These are phyloP conservation scores for Craniophora ligustri DNA, from an alignment of 2,888 invertebrate genomes.

Conservation along the genomic window DNA sequence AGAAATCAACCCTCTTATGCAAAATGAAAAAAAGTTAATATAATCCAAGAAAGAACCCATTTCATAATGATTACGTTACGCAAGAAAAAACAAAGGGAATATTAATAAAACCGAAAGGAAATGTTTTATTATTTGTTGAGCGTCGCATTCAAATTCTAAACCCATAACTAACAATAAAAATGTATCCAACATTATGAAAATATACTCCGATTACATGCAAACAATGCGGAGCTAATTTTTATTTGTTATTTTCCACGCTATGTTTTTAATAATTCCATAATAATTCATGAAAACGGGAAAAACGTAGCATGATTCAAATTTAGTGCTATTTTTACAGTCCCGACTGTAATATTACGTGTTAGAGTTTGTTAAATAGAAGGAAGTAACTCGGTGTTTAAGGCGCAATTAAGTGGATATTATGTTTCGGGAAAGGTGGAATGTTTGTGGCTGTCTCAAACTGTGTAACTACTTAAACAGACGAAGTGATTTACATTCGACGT, in stretches of 20 bases:
- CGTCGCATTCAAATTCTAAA: conserved; percentile 27
- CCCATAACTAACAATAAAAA: conserved; percentile 42
- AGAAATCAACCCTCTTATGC: conserved; percentile 7
- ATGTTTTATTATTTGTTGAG: conserved; percentile 29
- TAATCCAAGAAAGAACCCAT: conserved; percentile 4
- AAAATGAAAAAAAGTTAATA: conserved; percentile 6
- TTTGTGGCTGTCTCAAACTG: conserved; percentile 22
- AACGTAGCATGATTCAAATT: conserved; percentile 45
- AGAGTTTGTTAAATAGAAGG: conserved; percentile 15
- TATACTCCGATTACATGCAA: conserved; percentile 40
- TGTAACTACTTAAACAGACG: conserved; percentile 36
- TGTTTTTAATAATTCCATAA: conserved; percentile 53
- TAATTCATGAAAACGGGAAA: conserved; percentile 44
- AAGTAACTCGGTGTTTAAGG: conserved; percentile 26
- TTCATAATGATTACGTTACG: neutral
- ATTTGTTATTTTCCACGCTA: conserved; percentile 36
- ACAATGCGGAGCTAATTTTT: conserved; percentile 38
- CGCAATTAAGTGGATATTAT: conserved; percentile 22
- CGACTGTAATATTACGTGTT: conserved; percentile 6
- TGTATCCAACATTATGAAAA: conserved; percentile 20
- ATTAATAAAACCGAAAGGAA: conserved; percentile 30
- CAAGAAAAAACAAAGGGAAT: conserved; percentile 7
- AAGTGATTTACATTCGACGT: conserved; percentile 14
- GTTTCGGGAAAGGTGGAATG: conserved; percentile 17
- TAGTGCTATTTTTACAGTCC: conserved; percentile 33